phyloP scores from a whole-genome alignment of 2,888 invertebrate species.

The Flexamia atlantica region DNA sequence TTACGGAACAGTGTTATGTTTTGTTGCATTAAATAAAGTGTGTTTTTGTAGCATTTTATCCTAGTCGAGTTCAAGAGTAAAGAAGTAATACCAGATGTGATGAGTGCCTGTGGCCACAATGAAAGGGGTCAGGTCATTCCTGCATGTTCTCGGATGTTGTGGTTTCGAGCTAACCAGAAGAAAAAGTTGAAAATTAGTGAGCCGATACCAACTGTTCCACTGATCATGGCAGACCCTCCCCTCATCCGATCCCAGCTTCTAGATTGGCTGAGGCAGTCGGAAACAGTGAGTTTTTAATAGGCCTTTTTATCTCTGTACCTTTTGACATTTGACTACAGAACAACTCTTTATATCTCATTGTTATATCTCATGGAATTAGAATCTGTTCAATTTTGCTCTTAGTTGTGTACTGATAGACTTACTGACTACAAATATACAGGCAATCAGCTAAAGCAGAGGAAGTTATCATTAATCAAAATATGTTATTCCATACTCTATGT shows the following conservation, averaged over 20 bases:
- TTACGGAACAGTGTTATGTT: too few species aligned
- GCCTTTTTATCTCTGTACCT: too few species aligned
- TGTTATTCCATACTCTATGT: too few species aligned
- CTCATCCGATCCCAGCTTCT: slow-evolving; percentile 10
- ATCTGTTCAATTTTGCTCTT: too few species aligned
- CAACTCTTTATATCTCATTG: too few species aligned
- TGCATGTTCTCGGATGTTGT: slow-evolving; percentile 83
- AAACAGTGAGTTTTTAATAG: slow-evolving; percentile 50
- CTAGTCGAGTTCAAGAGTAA: slow-evolving; percentile 83
- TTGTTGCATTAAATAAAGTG: too few species aligned
- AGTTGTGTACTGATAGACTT: too few species aligned
- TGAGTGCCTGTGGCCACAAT: slow-evolving; percentile 79
- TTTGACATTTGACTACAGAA: too few species aligned
- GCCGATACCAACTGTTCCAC: not conserved
- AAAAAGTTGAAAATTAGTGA: slow-evolving; percentile 66
- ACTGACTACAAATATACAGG: too few species aligned
- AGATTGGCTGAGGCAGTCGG: slow-evolving; percentile 24
- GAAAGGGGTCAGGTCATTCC: slow-evolving; percentile 80
- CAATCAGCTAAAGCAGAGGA: too few species aligned
- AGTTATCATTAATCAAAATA: too few species aligned
- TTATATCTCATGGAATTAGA: too few species aligned
- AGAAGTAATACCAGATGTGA: slow-evolving; percentile 77
- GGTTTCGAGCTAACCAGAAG: slow-evolving; percentile 80
- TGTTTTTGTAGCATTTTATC: slow-evolving; percentile 81
- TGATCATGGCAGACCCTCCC: not conserved